Base-by-base conservation (phyloP, 64 coral and sea anemone genomes). In the Pocillopora verrucosa region DNA sequence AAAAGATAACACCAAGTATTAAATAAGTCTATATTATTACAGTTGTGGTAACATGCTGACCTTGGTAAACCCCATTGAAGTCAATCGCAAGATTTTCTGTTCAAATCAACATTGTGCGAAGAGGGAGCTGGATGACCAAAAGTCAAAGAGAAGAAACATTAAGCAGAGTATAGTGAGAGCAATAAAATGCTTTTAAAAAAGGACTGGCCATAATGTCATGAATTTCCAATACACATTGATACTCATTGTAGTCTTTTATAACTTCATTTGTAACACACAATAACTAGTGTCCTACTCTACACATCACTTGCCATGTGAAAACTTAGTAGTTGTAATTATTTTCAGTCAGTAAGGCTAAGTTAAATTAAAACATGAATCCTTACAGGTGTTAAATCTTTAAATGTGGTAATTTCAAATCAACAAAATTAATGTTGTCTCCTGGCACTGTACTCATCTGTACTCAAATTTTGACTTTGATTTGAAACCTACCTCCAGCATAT, bases 31-130 rank as follows among this genome's bases (percentile, higher is more conserved):
- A 73, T 24, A 56, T 16, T 16, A 87, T 7, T 51, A 7, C 7
- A 51, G 41, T 51, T 51, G 41, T 51, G n/a, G 9, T 2, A 19
- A 25, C 37, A 36, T 20, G 41, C 70, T 4, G 20, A 98, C 96
- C 96, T 94, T 91, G 72, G 68, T 76, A 73, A 98, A 98, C 56
- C 96, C 96, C 96, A 98, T 98, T 75, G 94, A 93, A 81, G 92
- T 92, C 2, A 98, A 73, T 58, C 94, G 75, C 60, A n/a, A 90
- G 16, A 98, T 94, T 76, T 98, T 98, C 37, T 83, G 80, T 65
- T 89, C 93, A 92, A 90, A 41, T 94, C 95, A 11, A 37, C 45
- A 9, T 74, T 76, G 34, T 86, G 45, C 26, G 80, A 67, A 61
- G 92, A 77, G 12, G 80, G 72, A 79, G 92, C 79, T 83, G 78